These are phyloP conservation scores for Hormaphis cornu DNA, from an alignment of 1,140 invertebrate genomes.

Conservation along the genomic window DNA sequence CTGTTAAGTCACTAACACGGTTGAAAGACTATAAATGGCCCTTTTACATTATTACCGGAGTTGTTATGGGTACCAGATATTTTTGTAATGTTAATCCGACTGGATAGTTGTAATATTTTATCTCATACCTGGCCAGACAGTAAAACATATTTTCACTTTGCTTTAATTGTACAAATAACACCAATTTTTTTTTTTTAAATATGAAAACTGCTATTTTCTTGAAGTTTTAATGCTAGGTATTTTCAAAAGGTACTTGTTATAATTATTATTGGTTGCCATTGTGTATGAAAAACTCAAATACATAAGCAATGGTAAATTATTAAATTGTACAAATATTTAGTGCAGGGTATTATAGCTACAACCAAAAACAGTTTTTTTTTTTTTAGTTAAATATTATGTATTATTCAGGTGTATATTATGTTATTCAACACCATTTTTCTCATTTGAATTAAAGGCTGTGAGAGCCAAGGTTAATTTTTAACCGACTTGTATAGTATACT, in stretches of 20 bases:
- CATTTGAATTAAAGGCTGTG: background rate
- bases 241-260: too few species aligned
- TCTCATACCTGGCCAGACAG: background rate
- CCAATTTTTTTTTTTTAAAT: too few species aligned
- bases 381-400: background rate
- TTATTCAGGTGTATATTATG: background rate
- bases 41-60: too few species aligned
- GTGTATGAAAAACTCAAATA: background rate
- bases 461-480: background rate
- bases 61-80: too few species aligned
- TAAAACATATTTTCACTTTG: background rate
- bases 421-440: background rate
- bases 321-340: background rate
- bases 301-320: background rate
- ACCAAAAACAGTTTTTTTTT: background rate
- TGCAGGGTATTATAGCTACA: constrained; percentile 1
- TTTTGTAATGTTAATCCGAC: too few species aligned
- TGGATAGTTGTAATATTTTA: too few species aligned
- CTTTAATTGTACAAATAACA: too few species aligned
- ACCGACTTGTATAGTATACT: background rate
- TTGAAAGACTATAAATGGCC: too few species aligned
- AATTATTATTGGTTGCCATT: background rate
- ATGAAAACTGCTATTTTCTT: too few species aligned
- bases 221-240: too few species aligned
- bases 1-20: too few species aligned